These are phyloP conservation scores for Brachionus calyciflorus DNA, from an alignment of 1,140 invertebrate species.

Conservation along the genomic window DNA sequence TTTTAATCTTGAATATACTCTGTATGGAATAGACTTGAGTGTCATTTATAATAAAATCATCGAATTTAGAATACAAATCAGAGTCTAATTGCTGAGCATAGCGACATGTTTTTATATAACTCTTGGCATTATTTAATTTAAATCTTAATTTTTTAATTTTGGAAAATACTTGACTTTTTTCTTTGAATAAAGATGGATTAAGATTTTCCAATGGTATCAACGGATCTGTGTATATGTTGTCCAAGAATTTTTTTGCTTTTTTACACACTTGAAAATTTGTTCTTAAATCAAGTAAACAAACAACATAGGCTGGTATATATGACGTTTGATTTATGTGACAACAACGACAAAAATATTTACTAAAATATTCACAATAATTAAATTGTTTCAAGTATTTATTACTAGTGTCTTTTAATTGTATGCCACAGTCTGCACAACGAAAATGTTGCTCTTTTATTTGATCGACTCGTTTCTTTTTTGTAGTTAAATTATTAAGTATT, in stretches of 20 bases:
- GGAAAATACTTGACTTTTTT: neutral
- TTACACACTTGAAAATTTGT: conserved; percentile 18
- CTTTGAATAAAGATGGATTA: conserved; percentile 14
- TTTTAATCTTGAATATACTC: conserved; percentile 27
- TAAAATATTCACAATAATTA: conserved; percentile 77
- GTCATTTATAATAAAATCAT: conserved; percentile 27
- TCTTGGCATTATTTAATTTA: neutral
- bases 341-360: conserved; percentile 81
- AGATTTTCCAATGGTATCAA: conserved; percentile 24
- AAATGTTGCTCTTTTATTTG: conserved; percentile 18
- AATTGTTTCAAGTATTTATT: conserved; percentile 47
- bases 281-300: neutral
- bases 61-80: conserved; percentile 18
- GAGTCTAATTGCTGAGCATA: neutral
- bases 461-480: neutral
- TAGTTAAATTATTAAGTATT: neutral
- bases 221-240: conserved; percentile 7
- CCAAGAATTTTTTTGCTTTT: conserved; percentile 33
- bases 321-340: conserved; percentile 76
- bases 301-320: conserved; percentile 66
- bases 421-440: conserved; percentile 38
- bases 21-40: conserved; percentile 18
- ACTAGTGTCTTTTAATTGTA: conserved; percentile 4
- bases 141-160: conserved; percentile 24
- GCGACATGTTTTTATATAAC: conserved; percentile 11